Conservation (phyloP, 2,797 vertebrate species). For the Myotis daubentonii region DNA sequence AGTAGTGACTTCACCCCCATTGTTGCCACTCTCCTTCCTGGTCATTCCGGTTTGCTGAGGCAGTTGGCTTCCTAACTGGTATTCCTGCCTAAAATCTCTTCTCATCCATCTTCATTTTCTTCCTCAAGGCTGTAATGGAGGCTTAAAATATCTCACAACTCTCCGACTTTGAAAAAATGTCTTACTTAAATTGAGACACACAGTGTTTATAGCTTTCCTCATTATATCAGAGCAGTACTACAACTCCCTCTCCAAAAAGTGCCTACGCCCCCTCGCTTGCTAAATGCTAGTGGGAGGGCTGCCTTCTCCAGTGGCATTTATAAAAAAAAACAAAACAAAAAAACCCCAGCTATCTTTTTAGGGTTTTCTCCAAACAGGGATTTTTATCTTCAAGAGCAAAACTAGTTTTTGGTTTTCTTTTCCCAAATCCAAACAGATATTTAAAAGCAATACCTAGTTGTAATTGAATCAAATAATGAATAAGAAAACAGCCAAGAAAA, state of each 20-base stretch:
- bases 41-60: not conserved
- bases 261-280: not conserved
- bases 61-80: not conserved
- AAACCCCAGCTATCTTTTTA: not conserved
- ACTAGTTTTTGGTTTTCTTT: not conserved
- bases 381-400: conserved; percentile 13
- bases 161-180: not conserved
- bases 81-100: not conserved
- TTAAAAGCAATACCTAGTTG: not conserved
- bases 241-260: not conserved
- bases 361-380: conserved; percentile 1
- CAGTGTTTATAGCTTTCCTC: not conserved
- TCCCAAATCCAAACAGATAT: not conserved
- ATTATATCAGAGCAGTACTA: fast-evolving
- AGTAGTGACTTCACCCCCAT: fast-evolving
- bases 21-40: not conserved
- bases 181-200: not conserved
- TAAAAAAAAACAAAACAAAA: not conserved
- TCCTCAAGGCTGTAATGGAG: not conserved
- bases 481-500: not conserved
- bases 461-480: not conserved
- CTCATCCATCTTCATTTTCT: not conserved
- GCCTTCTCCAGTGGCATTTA: not conserved
- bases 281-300: not conserved
- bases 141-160: not conserved